A percentile compares a stretch with the other conserved stretches of the same genome.
Evolutionary conservation across 2,888 invertebrate genomes (phyloP).

Genomic region (Drosophila ezoana): DNA sequence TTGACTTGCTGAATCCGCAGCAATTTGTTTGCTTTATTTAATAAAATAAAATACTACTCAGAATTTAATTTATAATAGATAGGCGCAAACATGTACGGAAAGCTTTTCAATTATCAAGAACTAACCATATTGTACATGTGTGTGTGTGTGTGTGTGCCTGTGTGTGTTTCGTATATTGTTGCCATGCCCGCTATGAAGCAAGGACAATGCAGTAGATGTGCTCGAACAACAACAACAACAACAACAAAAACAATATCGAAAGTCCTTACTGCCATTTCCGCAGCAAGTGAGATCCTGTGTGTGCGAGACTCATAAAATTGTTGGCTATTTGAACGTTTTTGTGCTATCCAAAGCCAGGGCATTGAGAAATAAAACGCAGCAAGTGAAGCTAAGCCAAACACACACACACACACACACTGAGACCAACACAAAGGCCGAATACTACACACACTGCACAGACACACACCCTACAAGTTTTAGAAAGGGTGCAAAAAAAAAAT

Average conservation of each 20-base stretch:
- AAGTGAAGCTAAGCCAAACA: constrained; percentile 57
- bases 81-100: constrained; percentile 7
- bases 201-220: constrained; percentile 11
- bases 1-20: constrained; percentile 17
- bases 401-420: constrained; percentile 4
- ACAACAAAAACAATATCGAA: constrained; percentile 6
- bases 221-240: constrained; percentile 15
- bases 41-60: constrained; percentile 51
- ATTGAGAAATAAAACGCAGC: constrained; percentile 76
- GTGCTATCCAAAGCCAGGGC: constrained; percentile 64
- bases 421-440: constrained; percentile 1
- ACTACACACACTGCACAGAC: neutral
- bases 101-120: constrained; percentile 33
- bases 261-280: constrained; percentile 59
- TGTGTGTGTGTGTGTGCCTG: neutral
- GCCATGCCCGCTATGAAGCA: neutral
- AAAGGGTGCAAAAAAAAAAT: constrained; percentile 51
- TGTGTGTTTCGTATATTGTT: neutral
- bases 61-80: constrained; percentile 19
- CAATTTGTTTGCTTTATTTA: constrained; percentile 30
- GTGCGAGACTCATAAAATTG: constrained; percentile 77
- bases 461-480: constrained; percentile 13
- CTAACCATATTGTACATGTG: constrained; percentile 5
- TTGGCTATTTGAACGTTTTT: constrained; percentile 79
- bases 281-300: constrained; percentile 42